These are phyloP conservation scores for Nannobrachium achirus DNA, from an alignment of 2,113 vertebrate species.

Conservation along the genomic window DNA sequence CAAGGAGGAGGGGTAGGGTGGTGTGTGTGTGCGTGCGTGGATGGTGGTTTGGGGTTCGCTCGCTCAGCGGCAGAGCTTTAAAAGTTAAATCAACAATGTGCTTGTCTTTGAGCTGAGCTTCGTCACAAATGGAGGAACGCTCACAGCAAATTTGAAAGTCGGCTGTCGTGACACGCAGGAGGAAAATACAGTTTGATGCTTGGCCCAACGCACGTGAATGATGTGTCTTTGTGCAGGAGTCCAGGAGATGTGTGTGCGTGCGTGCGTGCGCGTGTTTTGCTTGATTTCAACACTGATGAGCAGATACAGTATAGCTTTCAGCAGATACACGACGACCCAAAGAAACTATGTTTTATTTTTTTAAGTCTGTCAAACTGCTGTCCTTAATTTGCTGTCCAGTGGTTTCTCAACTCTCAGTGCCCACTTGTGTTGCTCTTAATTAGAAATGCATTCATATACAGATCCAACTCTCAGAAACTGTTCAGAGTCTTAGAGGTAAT, in stretches of 20 bases:
- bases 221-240: background rate
- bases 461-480: no score
- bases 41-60: constrained; percentile 18
- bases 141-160: constrained; percentile 59
- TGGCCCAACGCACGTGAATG: constrained; percentile 27
- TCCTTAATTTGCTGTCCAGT: constrained; percentile 43
- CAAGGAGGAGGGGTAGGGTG: constrained; percentile 33
- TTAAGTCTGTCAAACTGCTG: constrained; percentile 55
- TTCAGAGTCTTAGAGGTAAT: no score
- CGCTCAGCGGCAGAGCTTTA: constrained; percentile 52
- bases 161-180: constrained; percentile 52
- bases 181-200: constrained; percentile 56
- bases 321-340: constrained; percentile 18
- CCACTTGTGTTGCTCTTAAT: no score
- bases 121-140: constrained; percentile 51
- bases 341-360: constrained; percentile 32
- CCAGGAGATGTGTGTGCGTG: background rate
- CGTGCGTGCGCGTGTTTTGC: constrained; percentile 24
- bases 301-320: constrained; percentile 37
- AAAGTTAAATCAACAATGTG: constrained; percentile 68
- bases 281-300: constrained; percentile 37
- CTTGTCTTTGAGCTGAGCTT: constrained; percentile 49
- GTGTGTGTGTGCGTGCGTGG: background rate
- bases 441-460: no score
- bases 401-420: constrained; percentile 38